Conservation (phyloP, 2,888 invertebrate genomes). For the Aricia artaxerxes region DNA sequence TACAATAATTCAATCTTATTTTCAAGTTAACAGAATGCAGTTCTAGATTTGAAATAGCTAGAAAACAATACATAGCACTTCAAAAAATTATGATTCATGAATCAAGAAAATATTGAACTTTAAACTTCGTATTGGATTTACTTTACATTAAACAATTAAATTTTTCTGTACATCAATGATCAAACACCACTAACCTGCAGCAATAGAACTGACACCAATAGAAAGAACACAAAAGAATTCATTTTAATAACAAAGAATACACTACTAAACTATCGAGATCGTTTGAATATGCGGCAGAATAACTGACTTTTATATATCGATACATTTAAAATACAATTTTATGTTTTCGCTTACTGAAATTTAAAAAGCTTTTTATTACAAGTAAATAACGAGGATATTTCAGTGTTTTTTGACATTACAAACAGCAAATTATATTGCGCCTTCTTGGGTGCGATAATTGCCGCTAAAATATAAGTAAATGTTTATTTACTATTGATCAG, state of each 20-base stretch:
- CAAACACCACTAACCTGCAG: not conserved
- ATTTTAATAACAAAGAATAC: not conserved
- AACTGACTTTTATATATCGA: not conserved
- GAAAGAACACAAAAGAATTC: not conserved
- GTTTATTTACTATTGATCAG: not conserved
- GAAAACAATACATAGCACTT: no score
- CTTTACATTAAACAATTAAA: no score
- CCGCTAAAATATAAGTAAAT: not conserved
- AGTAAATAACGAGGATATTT: not conserved
- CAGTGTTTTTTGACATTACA: not conserved
- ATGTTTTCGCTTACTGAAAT: not conserved
- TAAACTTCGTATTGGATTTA: no score
- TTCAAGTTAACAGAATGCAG: no score
- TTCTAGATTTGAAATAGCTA: no score
- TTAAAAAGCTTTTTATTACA: not conserved
- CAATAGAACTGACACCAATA: not conserved
- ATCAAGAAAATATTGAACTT: no score
- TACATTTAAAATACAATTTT: not conserved
- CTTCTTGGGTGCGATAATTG: not conserved
- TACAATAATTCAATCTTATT: no score
- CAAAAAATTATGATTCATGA: no score
- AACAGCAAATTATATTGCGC: not conserved
- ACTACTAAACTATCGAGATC: not conserved
- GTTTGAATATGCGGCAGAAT: not conserved
- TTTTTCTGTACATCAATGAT: no score